Evolutionary conservation across 2,797 vertebrate species (phyloP).

Genomic region (Protonibea diacanthus): DNA sequence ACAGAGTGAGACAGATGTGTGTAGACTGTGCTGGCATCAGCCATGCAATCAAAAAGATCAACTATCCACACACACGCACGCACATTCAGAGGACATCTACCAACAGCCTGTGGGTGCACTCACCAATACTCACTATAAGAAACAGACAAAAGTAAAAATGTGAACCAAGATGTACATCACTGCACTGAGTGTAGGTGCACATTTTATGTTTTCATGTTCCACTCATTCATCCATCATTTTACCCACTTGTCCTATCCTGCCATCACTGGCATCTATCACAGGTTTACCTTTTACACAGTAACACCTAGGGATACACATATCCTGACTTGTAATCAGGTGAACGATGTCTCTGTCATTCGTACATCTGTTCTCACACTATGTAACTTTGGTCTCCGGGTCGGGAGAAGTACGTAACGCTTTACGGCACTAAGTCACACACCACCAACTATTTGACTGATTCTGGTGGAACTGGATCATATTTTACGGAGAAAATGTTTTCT

Average conservation of each 20-base stretch:
- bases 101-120: not conserved
- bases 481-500: no score
- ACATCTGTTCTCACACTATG: no score
- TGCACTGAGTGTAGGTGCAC: not conserved
- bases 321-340: no score
- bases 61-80: not conserved
- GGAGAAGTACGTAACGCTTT: no score
- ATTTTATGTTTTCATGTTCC: not conserved
- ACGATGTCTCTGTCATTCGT: no score
- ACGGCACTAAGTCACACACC: no score
- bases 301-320: not conserved
- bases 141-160: not conserved
- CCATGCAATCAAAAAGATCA: constrained; percentile 57
- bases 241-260: not conserved
- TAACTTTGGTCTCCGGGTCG: no score
- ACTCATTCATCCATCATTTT: no score
- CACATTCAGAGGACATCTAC: not conserved
- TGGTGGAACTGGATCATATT: no score
- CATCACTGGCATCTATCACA: not conserved
- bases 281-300: not conserved
- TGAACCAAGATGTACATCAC: not conserved
- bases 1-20: constrained; percentile 30
- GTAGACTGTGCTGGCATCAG: constrained; percentile 60
- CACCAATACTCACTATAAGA: no score
- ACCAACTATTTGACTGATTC: no score